phyloP scores from a whole-genome alignment of 2,888 invertebrate genomes.

The Polydrusus pterygomalis region DNA sequence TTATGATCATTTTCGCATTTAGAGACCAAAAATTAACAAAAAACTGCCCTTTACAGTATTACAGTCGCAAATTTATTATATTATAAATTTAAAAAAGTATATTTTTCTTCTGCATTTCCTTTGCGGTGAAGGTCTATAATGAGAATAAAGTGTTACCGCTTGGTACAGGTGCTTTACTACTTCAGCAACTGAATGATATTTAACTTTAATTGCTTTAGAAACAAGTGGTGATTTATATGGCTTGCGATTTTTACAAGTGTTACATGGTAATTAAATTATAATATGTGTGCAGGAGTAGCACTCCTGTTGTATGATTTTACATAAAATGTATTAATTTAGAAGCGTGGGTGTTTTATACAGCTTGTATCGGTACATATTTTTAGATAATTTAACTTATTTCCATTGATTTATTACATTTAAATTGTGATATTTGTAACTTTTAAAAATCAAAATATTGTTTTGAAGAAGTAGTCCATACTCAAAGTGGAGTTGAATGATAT shows the following conservation, averaged over 20 bases:
- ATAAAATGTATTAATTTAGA: slow-evolving; percentile 4
- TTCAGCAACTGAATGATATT: slow-evolving; percentile 9
- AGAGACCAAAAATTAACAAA: too few species aligned
- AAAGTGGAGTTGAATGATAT: too few species aligned
- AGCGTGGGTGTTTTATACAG: slow-evolving; percentile 3
- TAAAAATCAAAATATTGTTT: too few species aligned
- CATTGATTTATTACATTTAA: too few species aligned
- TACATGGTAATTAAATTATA: slow-evolving; percentile 16
- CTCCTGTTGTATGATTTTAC: slow-evolving; percentile 1
- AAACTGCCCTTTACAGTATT: too few species aligned
- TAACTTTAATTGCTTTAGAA: slow-evolving; percentile 6
- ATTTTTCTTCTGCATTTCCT: not conserved
- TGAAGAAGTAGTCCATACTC: too few species aligned
- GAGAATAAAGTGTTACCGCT: slow-evolving; percentile 2
- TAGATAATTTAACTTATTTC: too few species aligned
- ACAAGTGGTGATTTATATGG: not conserved
- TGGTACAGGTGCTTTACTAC: slow-evolving; percentile 37
- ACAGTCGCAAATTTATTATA: too few species aligned
- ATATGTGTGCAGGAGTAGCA: slow-evolving; percentile 18
- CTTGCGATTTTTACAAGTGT: slow-evolving; percentile 2
- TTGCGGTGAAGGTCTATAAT: not conserved
- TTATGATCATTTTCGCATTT: too few species aligned
- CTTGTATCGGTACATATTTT: not conserved
- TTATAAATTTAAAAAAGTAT: too few species aligned
- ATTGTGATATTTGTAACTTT: too few species aligned